Conservation (phyloP, 2,888 invertebrate species). For the Horisme vitalbata region DNA sequence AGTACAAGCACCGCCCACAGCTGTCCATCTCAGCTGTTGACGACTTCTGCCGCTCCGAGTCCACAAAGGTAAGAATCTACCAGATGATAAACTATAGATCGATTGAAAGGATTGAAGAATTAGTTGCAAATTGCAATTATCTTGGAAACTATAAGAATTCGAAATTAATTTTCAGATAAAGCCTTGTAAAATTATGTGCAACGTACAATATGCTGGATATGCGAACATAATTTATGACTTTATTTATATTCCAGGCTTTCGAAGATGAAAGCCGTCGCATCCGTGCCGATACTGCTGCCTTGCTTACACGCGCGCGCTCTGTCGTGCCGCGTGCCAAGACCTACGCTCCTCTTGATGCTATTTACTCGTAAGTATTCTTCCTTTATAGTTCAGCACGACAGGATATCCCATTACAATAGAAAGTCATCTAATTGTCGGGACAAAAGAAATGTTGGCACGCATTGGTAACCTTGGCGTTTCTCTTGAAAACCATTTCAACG, state of each 20-base stretch:
- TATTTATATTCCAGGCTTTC: constrained; percentile 84
- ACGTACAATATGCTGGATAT: background rate
- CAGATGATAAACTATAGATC: no score
- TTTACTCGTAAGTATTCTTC: constrained; percentile 77
- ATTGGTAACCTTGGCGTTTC: constrained; percentile 9
- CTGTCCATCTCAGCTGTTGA: constrained; percentile 86
- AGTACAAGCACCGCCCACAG: constrained; percentile 84
- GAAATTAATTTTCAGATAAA: no score
- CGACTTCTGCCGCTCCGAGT: constrained; percentile 90
- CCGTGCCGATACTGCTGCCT: constrained; percentile 88
- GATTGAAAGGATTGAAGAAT: no score
- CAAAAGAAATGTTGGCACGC: constrained; percentile 12
- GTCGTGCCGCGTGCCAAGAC: constrained; percentile 88
- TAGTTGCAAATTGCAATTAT: no score
- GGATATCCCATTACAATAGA: constrained; percentile 22
- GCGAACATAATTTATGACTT: background rate
- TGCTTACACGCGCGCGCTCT: constrained; percentile 89
- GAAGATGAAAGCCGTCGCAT: constrained; percentile 92
- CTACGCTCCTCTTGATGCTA: constrained; percentile 78
- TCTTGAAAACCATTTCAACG: constrained; percentile 13
- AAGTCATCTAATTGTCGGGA: constrained; percentile 1
- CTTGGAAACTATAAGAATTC: no score
- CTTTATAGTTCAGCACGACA: constrained; percentile 2
- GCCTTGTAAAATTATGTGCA: no score
- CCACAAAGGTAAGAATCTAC: constrained; percentile 86